These are phyloP conservation scores for Pseudachorutes palmiensis DNA, from an alignment of 1,140 invertebrate species.

Conservation along the genomic window DNA sequence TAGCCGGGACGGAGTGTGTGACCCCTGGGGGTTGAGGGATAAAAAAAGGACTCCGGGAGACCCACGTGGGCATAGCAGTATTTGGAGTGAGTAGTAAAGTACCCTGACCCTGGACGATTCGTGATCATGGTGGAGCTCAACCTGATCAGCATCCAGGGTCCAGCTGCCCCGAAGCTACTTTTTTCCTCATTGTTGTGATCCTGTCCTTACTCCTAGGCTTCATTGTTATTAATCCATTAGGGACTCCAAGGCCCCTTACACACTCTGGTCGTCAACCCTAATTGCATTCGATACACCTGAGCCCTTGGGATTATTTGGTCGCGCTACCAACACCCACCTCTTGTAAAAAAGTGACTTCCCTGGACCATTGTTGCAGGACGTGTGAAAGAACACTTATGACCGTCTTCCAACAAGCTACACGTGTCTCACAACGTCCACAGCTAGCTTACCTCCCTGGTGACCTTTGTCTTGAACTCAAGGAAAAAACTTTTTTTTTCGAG, in stretches of 20 bases:
- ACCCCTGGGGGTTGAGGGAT: not conserved
- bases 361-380: too few species aligned
- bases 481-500: too few species aligned
- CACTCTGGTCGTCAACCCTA: too few species aligned
- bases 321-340: too few species aligned
- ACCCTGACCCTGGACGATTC: conserved; percentile 8
- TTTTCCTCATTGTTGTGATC: conserved; percentile 8
- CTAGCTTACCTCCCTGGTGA: too few species aligned
- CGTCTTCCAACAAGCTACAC: too few species aligned
- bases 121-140: not conserved
- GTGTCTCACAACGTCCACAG: too few species aligned
- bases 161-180: not conserved
- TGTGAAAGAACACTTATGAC: too few species aligned
- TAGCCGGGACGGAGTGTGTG: not conserved
- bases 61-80: conserved; percentile 4
- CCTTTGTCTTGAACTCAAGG: too few species aligned
- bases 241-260: not conserved
- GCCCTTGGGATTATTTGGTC: too few species aligned
- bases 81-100: not conserved
- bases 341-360: too few species aligned
- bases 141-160: not conserved
- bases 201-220: not conserved
- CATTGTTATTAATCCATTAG: conserved; percentile 8
- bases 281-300: too few species aligned
- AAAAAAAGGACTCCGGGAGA: not conserved